Evolutionary conservation across 2,888 invertebrate genomes (phyloP).

Genomic region (Polydrusus tereticollis): DNA sequence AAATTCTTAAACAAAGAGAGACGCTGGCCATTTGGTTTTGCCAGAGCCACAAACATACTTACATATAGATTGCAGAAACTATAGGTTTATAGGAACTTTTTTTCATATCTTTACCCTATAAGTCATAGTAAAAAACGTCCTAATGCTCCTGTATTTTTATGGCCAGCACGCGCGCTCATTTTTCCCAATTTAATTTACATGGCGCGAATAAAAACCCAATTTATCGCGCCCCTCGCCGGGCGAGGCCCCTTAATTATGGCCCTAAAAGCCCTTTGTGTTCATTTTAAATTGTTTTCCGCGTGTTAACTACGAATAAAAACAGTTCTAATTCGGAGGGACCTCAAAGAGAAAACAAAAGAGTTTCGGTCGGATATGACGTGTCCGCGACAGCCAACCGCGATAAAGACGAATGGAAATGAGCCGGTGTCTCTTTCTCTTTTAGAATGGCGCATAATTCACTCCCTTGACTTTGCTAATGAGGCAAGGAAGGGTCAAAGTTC

Average conservation of each 20-base stretch:
- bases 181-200: not conserved
- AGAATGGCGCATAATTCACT: too few species aligned
- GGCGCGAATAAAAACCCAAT: not conserved
- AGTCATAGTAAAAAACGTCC: too few species aligned
- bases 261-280: conserved; percentile 15
- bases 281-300: conserved; percentile 18
- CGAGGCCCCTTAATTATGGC: not conserved
- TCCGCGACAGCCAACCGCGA: not conserved
- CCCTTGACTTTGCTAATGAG: too few species aligned
- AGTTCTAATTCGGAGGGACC: conserved; percentile 14
- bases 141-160: too few species aligned
- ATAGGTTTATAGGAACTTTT: too few species aligned
- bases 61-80: too few species aligned
- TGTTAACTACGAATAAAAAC: conserved; percentile 19
- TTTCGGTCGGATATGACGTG: conserved; percentile 1
- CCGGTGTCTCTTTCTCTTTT: not conserved
- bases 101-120: too few species aligned
- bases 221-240: not conserved
- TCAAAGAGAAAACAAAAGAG: conserved; percentile 10
- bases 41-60: too few species aligned
- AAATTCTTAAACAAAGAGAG: too few species aligned
- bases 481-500: too few species aligned
- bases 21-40: too few species aligned
- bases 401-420: not conserved
- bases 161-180: not conserved